Base-by-base conservation (phyloP, 2,888 invertebrate species). In the Slavum lentiscoides region DNA sequence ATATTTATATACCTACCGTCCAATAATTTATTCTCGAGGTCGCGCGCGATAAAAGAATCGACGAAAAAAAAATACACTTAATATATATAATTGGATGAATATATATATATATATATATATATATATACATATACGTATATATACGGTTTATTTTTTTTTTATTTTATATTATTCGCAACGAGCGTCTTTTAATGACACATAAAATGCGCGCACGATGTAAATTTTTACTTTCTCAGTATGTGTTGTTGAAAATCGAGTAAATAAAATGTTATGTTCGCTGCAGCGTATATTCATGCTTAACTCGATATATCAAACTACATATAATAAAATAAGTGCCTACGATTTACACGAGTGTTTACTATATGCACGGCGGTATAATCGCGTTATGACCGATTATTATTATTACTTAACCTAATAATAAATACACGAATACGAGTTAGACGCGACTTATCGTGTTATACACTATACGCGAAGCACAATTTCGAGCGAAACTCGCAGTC, bases 21-120 rank as follows among this genome's bases (percentile, higher is more conserved):
- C 19, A 23, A 67, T 76, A 76, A 76, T 68, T 76, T 68, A 76
- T 76, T 76, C 68, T 7, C 68, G 59, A 76, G 75, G 75, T 68
- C 59, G 68, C 30, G 43, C 59, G 59, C 30, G 43, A 67, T 58
- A 67, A 68, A 67, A 59, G 3, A 76, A 59, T 76, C 75, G 30
- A 67, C 75, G n/a, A 9, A 76, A 76, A 68, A 75, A 75, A 74
- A 67, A 67, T 11, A 49, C 49, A 19, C 8, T 19, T 30, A 30
- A 30, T 30, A 30, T 30, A 30, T 30, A 30, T 75, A 75, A 67
- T 75, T 75, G 74, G 74, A 67, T 58, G 74, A 9, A 49, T 64
- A 53, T 30, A 8, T 62, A 23, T 21, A 9, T 21, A 9, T 21
- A 59, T 59, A 23, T 39, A 3, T 49, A 53, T 30, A 8, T 62